Base-by-base conservation (phyloP, 2,797 vertebrate genomes). In the Danio tinwini region DNA sequence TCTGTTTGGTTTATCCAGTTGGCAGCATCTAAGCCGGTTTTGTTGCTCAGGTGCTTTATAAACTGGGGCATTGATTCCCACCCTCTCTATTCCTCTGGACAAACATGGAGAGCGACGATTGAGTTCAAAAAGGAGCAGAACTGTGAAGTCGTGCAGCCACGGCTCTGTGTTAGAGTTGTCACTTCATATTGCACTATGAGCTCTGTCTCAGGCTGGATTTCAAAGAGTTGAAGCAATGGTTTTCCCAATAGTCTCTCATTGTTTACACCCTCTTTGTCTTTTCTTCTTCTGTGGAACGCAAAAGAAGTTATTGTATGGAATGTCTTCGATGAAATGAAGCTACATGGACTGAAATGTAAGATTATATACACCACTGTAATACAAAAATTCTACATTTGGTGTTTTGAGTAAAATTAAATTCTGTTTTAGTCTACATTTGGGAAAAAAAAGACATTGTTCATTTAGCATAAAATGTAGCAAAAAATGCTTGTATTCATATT, bases 51-150 rank as follows among this genome's bases (percentile, higher is more conserved):
- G 52, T 37, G 12, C 42, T 59, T 21, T 9, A 59, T 68, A 78
- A 78, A 67, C 17, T 67, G 19, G 69, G 53, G 39, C 44, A 78
- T 40, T 37, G 13, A 21, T 64, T 47, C 52, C 40, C n/a, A 4
- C 55, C n/a, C 37, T 39, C n/a, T 78, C 29, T 19, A 47, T 45
- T 47, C 37, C 65, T 19, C 53, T 69, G 50, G 64, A 59, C 75
- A 77, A 78, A 77, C 64, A 64, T n/a, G 49, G 29, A 77, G 19
- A 56, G 45, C 63, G 40, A 5, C 13, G 64, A 68, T 40, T 77
- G 42, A 59, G 13, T 11, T 50, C 5, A 71, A 40, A 73, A 37
- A 47, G 75, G 5, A 69, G 55, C 10, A 64, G n/a, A 64, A 21
- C 61, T 55, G 74, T 21, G 6, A 61, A 13, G 44, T 58, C 53